These are phyloP conservation scores for Petrocephalus microphthalmus DNA, from an alignment of 2,113 vertebrate species.

Conservation along the genomic window DNA sequence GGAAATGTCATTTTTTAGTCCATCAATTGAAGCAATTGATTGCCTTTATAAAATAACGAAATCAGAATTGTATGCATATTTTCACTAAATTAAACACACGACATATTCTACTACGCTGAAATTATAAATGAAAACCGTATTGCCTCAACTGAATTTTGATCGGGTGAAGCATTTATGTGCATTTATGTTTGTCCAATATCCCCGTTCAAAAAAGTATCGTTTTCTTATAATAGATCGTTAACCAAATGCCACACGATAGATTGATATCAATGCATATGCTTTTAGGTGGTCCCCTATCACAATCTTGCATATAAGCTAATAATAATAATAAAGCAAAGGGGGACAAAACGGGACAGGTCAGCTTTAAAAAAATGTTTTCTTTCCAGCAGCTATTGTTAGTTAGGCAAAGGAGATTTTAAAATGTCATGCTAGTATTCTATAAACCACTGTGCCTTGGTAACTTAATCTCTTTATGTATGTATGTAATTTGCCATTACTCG, in stretches of 20 bases:
- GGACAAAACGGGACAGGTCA: neutral
- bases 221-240: neutral
- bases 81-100: neutral
- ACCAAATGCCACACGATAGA: neutral
- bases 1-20: neutral
- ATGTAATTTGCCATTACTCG: slow-evolving; percentile 48
- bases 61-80: neutral
- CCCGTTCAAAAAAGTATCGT: neutral
- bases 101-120: neutral
- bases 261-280: neutral
- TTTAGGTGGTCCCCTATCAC: neutral
- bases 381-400: neutral
- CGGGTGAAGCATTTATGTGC: neutral
- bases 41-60: neutral
- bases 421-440: slow-evolving; percentile 17
- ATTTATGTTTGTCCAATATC: neutral
- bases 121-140: neutral
- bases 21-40: neutral
- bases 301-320: neutral
- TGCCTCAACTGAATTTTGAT: neutral
- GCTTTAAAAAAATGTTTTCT: neutral
- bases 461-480: slow-evolving; percentile 39
- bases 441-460: slow-evolving; percentile 23
- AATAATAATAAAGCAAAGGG: neutral
- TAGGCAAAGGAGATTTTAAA: slow-evolving; percentile 4